Percentiles rank a stretch among this genome's conserved stretches.
Conservation (phyloP, 2,113 vertebrate species). For the Potamarius usumacintae region DNA sequence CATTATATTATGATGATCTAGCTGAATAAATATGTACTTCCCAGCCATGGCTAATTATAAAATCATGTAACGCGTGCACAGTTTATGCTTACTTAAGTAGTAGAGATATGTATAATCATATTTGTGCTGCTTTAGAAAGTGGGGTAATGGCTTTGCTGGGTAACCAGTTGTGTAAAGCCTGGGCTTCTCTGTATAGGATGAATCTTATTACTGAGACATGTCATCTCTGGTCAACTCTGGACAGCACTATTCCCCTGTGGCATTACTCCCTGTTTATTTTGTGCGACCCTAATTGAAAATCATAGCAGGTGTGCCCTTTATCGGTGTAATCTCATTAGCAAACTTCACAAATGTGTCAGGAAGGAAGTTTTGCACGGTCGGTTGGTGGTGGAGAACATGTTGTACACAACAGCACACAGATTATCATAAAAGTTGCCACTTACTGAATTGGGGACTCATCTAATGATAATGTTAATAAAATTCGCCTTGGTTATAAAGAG, state of each 20-base stretch:
- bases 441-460: constrained; percentile 1
- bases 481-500: neutral
- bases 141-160: constrained; percentile 85
- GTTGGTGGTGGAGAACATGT: constrained; percentile 29
- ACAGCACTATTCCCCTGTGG: constrained; percentile 60
- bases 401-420: constrained; percentile 31
- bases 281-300: constrained; percentile 57
- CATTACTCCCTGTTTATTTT: constrained; percentile 54
- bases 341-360: constrained; percentile 45
- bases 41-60: constrained; percentile 82
- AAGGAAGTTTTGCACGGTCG: constrained; percentile 35
- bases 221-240: constrained; percentile 75
- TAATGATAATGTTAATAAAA: constrained; percentile 31
- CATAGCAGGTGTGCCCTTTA: constrained; percentile 53
- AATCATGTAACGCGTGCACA: constrained; percentile 80
- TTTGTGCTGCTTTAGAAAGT: constrained; percentile 83
- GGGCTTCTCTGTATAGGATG: constrained; percentile 74
- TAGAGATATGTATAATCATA: constrained; percentile 80
- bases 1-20: constrained; percentile 55
- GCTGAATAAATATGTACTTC: constrained; percentile 73
- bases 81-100: constrained; percentile 84
- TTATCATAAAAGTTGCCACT: constrained; percentile 34
- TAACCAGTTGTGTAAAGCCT: constrained; percentile 82
- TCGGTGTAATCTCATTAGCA: constrained; percentile 53
- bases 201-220: constrained; percentile 81